These are phyloP conservation scores for Chrysotoxum bicinctum DNA, from an alignment of 2,888 invertebrate species.

Conservation along the genomic window DNA sequence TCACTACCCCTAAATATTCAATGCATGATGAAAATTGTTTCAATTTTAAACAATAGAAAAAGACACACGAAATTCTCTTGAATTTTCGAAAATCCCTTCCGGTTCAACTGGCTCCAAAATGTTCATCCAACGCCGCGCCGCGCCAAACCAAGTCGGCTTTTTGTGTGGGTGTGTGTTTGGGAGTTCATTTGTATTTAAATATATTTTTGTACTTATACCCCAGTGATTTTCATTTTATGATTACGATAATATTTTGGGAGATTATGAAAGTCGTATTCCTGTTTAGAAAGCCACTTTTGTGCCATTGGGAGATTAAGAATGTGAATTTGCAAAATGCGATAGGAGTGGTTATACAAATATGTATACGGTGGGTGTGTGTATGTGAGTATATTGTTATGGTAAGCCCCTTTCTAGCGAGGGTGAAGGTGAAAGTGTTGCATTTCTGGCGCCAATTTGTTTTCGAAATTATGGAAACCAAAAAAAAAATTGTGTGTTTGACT, in stretches of 20 bases:
- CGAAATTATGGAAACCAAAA: neutral
- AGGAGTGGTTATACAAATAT: neutral
- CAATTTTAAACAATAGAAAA: conserved; percentile 42
- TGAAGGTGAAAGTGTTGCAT: conserved; percentile 14
- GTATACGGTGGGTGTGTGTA: neutral
- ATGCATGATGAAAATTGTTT: conserved; percentile 40
- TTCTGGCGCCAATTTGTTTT: conserved; percentile 39
- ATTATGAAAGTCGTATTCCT: conserved; percentile 37
- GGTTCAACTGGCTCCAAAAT: neutral
- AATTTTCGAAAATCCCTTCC: conserved; percentile 17
- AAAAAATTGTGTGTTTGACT: conserved; percentile 1
- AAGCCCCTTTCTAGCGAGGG: neutral
- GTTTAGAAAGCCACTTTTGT: conserved; percentile 18
- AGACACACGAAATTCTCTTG: conserved; percentile 25
- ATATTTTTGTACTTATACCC: conserved; percentile 9
- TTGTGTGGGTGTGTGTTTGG: neutral
- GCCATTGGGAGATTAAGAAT: conserved; percentile 8
- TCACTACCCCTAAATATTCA: neutral
- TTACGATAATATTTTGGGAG: conserved; percentile 62
- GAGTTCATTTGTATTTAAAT: conserved; percentile 14
- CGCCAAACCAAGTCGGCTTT: no score
- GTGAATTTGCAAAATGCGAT: conserved; percentile 28
- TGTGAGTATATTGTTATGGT: neutral
- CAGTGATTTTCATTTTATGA: conserved; percentile 61
- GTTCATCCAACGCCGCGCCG: neutral